Conservation (phyloP, 37 sponge, comb jelly and placozoan species). For the Halichondria panicea region DNA sequence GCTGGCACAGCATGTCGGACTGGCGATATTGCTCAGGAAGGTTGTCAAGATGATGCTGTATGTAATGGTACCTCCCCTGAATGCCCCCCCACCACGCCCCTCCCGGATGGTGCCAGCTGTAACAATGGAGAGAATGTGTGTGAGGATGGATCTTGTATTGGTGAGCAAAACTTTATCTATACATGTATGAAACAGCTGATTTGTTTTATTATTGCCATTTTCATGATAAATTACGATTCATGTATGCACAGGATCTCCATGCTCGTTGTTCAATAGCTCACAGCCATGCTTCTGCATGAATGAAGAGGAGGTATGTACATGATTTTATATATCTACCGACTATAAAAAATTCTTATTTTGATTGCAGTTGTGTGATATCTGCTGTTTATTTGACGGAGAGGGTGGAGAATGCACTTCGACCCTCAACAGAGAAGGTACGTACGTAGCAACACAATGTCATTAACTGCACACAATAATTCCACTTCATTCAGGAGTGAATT, state of each 20-base stretch:
- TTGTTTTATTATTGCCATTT: not conserved
- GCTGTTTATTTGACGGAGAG: conserved; percentile 48
- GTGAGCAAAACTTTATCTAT: conserved; percentile 4
- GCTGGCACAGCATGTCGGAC: conserved; percentile 11
- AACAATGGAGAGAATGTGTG: conserved; percentile 48
- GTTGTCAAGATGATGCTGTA: conserved; percentile 18
- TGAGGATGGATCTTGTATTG: conserved; percentile 45
- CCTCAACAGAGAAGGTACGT: conserved; percentile 3
- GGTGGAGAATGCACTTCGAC: conserved; percentile 45
- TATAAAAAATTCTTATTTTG: not conserved
- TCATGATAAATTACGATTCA: not conserved
- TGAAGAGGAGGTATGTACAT: conserved; percentile 13
- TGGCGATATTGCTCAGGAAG: conserved; percentile 21
- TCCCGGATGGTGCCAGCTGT: conserved; percentile 23
- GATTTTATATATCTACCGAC: not conserved
- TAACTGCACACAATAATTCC: not conserved
- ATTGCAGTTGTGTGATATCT: conserved; percentile 48
- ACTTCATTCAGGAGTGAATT: not conserved
- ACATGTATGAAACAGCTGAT: not conserved
- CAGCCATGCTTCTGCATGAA: conserved; percentile 24
- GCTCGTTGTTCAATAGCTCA: not conserved
- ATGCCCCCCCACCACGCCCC: conserved; percentile 17
- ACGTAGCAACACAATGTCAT: not conserved
- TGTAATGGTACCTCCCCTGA: conserved; percentile 9
- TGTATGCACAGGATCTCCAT: conserved; percentile 37